phyloP scores from a whole-genome alignment of 2,797 vertebrate species.

The Acropternis orthonyx region DNA sequence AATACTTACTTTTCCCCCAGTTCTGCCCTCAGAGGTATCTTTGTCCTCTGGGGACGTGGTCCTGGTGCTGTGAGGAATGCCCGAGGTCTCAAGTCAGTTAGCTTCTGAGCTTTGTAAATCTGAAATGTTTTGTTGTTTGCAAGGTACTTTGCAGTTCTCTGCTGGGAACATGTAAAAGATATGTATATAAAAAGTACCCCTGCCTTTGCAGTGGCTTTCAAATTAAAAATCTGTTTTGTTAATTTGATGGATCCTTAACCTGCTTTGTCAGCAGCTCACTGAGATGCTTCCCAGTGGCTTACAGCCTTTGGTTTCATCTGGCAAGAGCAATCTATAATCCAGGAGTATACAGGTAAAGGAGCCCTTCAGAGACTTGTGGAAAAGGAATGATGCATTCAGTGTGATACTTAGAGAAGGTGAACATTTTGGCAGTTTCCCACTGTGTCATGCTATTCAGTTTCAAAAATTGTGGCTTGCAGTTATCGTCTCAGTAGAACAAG shows the following conservation, averaged over 20 bases:
- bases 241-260: not conserved
- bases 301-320: conserved; percentile 26
- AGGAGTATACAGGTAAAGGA: not conserved
- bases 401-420: not conserved
- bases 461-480: not conserved
- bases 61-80: not conserved
- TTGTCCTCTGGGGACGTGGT: rapidly evolving
- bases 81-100: not conserved
- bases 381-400: not conserved
- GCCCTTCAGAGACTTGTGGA: not conserved
- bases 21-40: not conserved
- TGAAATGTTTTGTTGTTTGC: not conserved
- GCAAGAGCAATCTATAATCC: conserved; percentile 19
- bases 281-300: conserved; percentile 37
- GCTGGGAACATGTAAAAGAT: not conserved
- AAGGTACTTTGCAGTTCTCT: not conserved
- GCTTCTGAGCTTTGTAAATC: not conserved
- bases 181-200: not conserved
- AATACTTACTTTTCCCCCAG: not conserved
- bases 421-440: conserved; percentile 10
- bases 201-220: conserved; percentile 11
- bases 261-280: conserved; percentile 49
- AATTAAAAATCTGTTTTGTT: not conserved
- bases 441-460: not conserved
- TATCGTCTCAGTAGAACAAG: conserved; percentile 67